Base-by-base conservation (phyloP, 2,888 invertebrate species). In the Heteromurus nitidus region DNA sequence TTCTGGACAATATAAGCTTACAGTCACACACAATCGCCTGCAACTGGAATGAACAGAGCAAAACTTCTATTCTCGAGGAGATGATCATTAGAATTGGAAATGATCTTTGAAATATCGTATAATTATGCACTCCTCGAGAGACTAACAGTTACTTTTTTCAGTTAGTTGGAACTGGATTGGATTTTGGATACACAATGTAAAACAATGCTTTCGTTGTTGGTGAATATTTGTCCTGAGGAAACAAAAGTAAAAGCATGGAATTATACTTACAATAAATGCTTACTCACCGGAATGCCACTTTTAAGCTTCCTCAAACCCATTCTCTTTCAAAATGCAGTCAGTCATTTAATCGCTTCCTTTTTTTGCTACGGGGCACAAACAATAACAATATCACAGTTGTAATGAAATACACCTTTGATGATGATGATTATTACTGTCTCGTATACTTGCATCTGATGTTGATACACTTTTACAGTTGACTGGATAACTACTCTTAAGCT, bases 341-440 rank as follows among this genome's bases (percentile, higher is more conserved):
- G 58, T 70, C 58, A 70, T 70, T 70, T 70, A 70, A 70, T 70
- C 58, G 70, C 70, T 36, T 67, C 47, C n/a, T 55, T 28, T 60
- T 60, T 42, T 36, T 70, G 55, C 70, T 42, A 30, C 31, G 26
- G 60, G 60, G 16, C 31, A 60, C 28, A 13, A 60, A 60, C 60
- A 60, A 60, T 60, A 60, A 60, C 36, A 64, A 22, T 64, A 64
- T 64, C 64, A 44, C 64, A 20, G 42, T 64, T 64, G 42, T 64
- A 64, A 64, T 64, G 64, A 64, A 64, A 64, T 36, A 42, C 42
- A 22, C 30, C 24, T 64, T 64, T 64, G 7, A 64, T 42, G 7
- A 55, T 55, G 50, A 50, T 50, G n/a, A 50, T 50, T 50, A 11
- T n/a, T 50, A 18, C n/a, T 50, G 50, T 13, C 47, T 47, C 16